phyloP scores from a whole-genome alignment of 2,113 vertebrate species.

The Camelus dromedarius region DNA sequence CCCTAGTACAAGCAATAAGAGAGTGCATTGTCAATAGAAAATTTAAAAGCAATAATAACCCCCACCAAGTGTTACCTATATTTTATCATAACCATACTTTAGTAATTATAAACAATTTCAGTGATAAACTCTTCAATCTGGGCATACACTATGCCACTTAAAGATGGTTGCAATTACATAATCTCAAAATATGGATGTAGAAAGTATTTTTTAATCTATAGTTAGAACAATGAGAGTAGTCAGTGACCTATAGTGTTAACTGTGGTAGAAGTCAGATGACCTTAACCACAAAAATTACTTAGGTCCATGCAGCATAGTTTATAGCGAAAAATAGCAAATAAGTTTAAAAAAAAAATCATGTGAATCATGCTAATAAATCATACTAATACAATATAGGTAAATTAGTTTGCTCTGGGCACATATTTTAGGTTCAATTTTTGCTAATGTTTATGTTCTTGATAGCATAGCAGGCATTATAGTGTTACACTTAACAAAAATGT shows the following conservation, averaged over 20 bases:
- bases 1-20: not conserved
- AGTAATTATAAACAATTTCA: not conserved
- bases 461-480: constrained; percentile 61
- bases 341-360: not conserved
- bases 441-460: constrained; percentile 67
- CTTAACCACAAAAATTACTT: not conserved
- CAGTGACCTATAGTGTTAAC: not conserved
- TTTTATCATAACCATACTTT: not conserved
- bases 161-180: not conserved
- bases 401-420: not conserved
- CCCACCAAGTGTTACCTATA: not conserved
- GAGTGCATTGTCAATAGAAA: not conserved
- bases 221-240: not conserved
- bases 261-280: not conserved
- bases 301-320: not conserved
- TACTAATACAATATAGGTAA: not conserved
- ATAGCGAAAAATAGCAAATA: not conserved
- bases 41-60: not conserved
- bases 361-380: not conserved
- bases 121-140: not conserved
- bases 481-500: constrained; percentile 69
- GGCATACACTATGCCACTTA: not conserved
- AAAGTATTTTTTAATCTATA: not conserved
- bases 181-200: not conserved
- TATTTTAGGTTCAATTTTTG: constrained; percentile 55